Evolutionary conservation across 2,888 invertebrate genomes (phyloP).

Genomic region (Cephus spinipes): DNA sequence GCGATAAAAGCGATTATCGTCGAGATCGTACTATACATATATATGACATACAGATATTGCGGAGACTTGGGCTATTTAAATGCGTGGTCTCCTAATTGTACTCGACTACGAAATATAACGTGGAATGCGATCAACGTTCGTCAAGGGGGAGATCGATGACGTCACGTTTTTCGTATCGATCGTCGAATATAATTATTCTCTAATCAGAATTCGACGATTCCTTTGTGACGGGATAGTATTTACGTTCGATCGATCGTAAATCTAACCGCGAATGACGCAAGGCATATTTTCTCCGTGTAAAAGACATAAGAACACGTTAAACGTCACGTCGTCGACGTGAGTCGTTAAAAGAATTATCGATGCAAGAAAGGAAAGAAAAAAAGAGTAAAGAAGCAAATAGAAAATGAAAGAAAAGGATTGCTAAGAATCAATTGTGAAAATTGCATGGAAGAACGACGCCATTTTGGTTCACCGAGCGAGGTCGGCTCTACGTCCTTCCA

Average conservation of each 20-base stretch:
- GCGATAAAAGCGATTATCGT: slow-evolving; percentile 7
- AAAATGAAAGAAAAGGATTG: neutral
- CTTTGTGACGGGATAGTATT: neutral
- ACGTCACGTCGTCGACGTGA: neutral
- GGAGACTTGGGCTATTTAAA: neutral
- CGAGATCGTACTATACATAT: slow-evolving; percentile 30
- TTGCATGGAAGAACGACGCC: neutral
- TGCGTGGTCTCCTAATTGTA: neutral
- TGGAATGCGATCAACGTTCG: neutral
- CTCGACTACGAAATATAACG: neutral
- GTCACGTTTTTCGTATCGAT: neutral
- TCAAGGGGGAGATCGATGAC: neutral
- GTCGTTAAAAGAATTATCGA: neutral
- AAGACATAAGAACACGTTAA: neutral
- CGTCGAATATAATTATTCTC: neutral
- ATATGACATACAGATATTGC: slow-evolving; percentile 14
- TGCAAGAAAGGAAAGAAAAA: neutral
- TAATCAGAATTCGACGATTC: neutral
- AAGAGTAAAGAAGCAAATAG: neutral
- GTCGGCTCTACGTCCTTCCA: neutral
- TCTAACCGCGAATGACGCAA: neutral
- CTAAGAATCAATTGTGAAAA: neutral
- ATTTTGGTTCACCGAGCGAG: neutral
- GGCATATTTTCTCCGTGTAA: neutral
- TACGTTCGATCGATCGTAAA: neutral